Conservation (phyloP, 2,888 invertebrate species). For the Brachypalpus laphriformis region DNA sequence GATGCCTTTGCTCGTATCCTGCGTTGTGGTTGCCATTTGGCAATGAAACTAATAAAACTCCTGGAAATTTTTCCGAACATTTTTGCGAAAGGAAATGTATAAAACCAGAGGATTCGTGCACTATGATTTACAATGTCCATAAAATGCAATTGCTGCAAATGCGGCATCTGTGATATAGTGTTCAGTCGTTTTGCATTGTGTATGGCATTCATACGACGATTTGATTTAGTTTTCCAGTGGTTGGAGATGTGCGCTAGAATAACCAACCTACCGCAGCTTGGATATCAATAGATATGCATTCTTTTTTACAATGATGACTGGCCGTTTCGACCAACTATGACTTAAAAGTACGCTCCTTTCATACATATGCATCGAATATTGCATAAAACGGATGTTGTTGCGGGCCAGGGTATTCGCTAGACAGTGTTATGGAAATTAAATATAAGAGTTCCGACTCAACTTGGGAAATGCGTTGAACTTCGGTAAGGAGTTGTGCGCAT, state of each 20-base stretch:
- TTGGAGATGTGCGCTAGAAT: background rate
- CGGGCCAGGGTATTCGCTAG: no score
- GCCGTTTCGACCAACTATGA: no score
- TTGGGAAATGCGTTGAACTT: no score
- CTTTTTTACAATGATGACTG: no score
- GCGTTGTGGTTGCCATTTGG: background rate
- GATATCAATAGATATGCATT: background rate
- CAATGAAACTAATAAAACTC: background rate
- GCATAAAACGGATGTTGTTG: no score
- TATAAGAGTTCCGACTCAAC: no score
- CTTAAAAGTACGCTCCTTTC: no score
- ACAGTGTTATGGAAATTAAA: no score
- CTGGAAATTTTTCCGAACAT: background rate
- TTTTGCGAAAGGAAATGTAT: slow-evolving; percentile 8
- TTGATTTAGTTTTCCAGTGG: background rate
- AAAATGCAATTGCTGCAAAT: slow-evolving; percentile 39
- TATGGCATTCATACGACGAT: slow-evolving; percentile 9
- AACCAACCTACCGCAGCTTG: background rate
- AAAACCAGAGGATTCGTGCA: slow-evolving; percentile 15
- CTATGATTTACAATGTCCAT: slow-evolving; percentile 52
- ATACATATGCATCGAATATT: no score
- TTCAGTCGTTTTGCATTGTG: slow-evolving; percentile 3
- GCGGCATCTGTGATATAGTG: slow-evolving; percentile 28
- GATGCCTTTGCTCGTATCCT: background rate
- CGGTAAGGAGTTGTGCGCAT: no score